A percentile compares a stretch with the other conserved stretches of the same genome.
Evolutionary conservation across 2,888 invertebrate genomes (phyloP).

Genomic region (Bombyx huttoni): DNA sequence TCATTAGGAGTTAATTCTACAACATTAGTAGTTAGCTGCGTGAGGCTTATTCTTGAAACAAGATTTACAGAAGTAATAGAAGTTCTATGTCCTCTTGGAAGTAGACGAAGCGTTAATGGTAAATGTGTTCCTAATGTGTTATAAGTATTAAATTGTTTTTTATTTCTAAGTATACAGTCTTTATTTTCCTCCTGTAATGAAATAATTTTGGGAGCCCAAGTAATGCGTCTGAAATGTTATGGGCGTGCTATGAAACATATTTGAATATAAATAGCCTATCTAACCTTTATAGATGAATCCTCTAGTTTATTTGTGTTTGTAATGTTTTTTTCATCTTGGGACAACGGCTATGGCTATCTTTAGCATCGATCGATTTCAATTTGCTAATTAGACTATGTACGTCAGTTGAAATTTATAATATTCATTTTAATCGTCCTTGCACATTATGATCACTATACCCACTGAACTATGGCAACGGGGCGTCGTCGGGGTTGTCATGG

Average conservation of each 20-base stretch:
- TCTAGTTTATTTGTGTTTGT: too few species aligned
- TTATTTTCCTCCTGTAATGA: too few species aligned
- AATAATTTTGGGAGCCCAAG: too few species aligned
- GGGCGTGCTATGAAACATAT: too few species aligned
- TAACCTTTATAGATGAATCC: too few species aligned
- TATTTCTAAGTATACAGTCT: neutral
- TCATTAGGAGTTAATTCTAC: constrained; percentile 75
- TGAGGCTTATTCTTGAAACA: constrained; percentile 28
- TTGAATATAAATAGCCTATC: too few species aligned
- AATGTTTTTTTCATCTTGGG: too few species aligned
- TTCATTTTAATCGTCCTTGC: constrained; percentile 19
- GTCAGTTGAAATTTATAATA: neutral
- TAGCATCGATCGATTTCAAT: neutral
- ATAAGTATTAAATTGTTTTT: constrained; percentile 8
- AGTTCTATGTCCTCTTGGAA: constrained; percentile 32
- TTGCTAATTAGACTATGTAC: neutral
- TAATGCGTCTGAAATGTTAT: too few species aligned
- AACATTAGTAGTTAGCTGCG: constrained; percentile 72
- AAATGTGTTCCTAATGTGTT: constrained; percentile 25
- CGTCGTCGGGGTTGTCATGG: constrained; percentile 45
- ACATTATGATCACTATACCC: constrained; percentile 30
- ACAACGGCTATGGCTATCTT: too few species aligned
- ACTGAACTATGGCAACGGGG: constrained; percentile 31
- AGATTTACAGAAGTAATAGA: constrained; percentile 26
- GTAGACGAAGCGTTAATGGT: constrained; percentile 34